Evolutionary conservation across 2,113 vertebrate genomes (phyloP).

Genomic region (Psettodes erumei): DNA sequence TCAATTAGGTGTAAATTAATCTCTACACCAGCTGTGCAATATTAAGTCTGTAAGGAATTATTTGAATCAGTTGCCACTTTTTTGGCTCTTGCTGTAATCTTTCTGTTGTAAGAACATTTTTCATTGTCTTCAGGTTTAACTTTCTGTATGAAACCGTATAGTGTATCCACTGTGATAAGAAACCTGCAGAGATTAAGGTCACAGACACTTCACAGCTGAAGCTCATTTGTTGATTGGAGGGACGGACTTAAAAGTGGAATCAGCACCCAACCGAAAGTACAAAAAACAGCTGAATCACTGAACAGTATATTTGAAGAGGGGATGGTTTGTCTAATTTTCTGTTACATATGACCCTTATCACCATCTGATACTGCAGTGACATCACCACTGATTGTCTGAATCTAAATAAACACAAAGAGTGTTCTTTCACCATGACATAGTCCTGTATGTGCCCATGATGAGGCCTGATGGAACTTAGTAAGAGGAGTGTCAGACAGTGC

Average conservation of each 20-base stretch:
- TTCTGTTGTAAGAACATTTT: not conserved
- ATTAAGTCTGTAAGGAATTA: not conserved
- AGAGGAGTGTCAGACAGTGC: constrained; percentile 41
- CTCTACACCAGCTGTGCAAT: not conserved
- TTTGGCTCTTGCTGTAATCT: constrained; percentile 2
- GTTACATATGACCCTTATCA: not conserved
- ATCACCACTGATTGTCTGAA: not conserved
- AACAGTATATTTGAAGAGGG: no score
- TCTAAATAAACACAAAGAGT: constrained; percentile 14
- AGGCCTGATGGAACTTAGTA: constrained; percentile 50
- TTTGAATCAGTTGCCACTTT: not conserved
- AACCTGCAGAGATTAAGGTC: not conserved
- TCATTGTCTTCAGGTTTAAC: not conserved
- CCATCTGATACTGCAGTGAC: not conserved
- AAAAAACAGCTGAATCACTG: not conserved
- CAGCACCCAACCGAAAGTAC: not conserved
- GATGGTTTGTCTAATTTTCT: not conserved
- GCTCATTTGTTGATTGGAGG: constrained; percentile 35
- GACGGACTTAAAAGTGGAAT: constrained; percentile 21
- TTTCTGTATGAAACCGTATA: not conserved
- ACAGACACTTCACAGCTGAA: constrained; percentile 41
- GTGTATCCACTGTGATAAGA: not conserved
- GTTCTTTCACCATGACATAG: constrained; percentile 18
- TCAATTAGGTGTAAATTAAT: not conserved
- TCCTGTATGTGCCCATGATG: constrained; percentile 24